Conservation (phyloP, 2,113 vertebrate genomes). For the Chiloscyllium plagiosum region DNA sequence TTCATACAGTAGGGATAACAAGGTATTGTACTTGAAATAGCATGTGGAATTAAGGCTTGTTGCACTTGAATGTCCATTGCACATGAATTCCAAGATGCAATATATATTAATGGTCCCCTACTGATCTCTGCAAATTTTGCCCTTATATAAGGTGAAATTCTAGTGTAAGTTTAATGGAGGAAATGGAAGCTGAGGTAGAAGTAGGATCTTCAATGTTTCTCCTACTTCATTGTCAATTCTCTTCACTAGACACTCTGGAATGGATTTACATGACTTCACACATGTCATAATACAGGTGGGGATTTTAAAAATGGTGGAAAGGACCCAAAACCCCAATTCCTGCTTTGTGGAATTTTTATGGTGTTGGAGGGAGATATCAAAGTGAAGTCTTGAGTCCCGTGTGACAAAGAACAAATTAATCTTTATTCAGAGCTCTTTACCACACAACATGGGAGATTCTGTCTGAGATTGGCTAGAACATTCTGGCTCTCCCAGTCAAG, state of each 20-base stretch:
- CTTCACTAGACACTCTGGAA: background rate
- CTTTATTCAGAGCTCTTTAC: too few relatives aligned
- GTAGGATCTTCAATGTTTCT: background rate
- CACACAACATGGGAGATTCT: too few relatives aligned
- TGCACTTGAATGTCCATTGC: background rate
- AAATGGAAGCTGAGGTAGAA: background rate
- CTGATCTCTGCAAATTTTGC: background rate
- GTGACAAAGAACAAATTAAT: too few relatives aligned
- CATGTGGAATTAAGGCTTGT: background rate
- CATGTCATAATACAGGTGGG: too few relatives aligned
- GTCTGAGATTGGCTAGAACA: too few relatives aligned
- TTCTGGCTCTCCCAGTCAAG: too few relatives aligned
- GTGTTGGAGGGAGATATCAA: too few relatives aligned
- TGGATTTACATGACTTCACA: too few relatives aligned
- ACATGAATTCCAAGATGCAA: background rate
- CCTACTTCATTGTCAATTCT: background rate
- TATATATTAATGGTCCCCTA: background rate
- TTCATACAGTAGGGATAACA: background rate
- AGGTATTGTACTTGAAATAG: background rate
- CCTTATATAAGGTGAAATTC: background rate
- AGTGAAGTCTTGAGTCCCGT: too few relatives aligned
- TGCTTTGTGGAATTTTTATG: too few relatives aligned
- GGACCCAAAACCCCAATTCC: too few relatives aligned
- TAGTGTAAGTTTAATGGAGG: background rate
- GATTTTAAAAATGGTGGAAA: too few relatives aligned